Evolutionary conservation across 1,140 invertebrate genomes (phyloP).

Genomic region (Littorina saxatilis): DNA sequence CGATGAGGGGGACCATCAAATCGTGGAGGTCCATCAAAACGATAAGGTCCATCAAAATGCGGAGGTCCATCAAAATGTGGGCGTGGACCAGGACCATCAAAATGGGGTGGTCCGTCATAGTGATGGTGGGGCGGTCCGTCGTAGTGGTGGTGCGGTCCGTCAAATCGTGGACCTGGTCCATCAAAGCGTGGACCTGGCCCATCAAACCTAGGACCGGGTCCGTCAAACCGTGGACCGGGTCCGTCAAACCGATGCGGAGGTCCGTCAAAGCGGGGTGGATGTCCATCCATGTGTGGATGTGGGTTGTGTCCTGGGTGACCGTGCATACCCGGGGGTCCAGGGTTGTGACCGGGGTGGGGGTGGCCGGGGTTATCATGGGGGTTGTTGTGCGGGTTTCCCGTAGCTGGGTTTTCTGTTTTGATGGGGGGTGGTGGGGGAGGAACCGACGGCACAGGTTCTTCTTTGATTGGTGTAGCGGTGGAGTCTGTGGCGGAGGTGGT

Average conservation of each 20-base stretch:
- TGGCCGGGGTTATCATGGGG: neutral
- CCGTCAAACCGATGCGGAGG: constrained; percentile 1
- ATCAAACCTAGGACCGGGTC: neutral
- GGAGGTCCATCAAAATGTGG: constrained; percentile 3
- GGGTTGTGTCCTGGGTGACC: constrained; percentile 36
- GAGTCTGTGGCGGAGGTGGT: neutral
- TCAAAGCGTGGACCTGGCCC: constrained; percentile 13
- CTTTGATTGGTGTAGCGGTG: neutral
- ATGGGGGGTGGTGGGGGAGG: constrained; percentile 27
- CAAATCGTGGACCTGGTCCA: neutral
- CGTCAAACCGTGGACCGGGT: constrained; percentile 4
- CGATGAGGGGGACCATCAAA: constrained; percentile 17
- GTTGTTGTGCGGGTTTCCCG: neutral
- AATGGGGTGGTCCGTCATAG: neutral
- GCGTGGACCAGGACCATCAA: neutral
- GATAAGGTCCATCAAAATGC: constrained; percentile 19
- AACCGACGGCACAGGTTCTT: neutral
- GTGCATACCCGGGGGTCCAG: constrained; percentile 20
- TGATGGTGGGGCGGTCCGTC: constrained; percentile 8
- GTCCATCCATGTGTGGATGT: constrained; percentile 35
- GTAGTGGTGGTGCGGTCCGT: constrained; percentile 11
- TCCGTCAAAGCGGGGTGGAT: constrained; percentile 20
- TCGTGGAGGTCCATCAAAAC: constrained; percentile 24
- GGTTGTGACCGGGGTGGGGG: constrained; percentile 12
- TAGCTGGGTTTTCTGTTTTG: neutral